A percentile compares a stretch with the other conserved stretches of the same genome.
Conservation (phyloP, 2,113 vertebrate species). For the Macquaria ambigua region DNA sequence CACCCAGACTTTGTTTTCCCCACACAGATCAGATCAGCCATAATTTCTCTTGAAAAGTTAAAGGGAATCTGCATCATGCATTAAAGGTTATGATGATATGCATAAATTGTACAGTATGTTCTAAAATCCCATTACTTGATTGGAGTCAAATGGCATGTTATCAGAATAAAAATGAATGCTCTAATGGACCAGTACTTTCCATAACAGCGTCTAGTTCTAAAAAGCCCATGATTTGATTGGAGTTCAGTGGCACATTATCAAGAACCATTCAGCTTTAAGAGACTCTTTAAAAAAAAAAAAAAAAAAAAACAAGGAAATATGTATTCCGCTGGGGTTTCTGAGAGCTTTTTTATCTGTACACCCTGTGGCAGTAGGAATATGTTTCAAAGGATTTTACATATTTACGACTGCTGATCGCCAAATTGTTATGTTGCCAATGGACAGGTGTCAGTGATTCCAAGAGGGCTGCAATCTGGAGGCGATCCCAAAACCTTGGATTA, state of each 20-base stretch:
- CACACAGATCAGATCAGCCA: background rate
- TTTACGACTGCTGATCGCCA: background rate
- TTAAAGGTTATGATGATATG: background rate
- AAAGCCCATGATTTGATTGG: slow-evolving; percentile 21
- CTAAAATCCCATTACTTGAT: slow-evolving; percentile 8
- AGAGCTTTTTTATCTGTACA: slow-evolving; percentile 18
- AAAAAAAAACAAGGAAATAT: slow-evolving; percentile 5
- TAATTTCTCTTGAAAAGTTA: background rate
- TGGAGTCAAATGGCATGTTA: background rate
- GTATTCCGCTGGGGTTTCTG: slow-evolving; percentile 3
- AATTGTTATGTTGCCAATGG: slow-evolving; percentile 19
- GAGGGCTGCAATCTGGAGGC: slow-evolving; percentile 24
- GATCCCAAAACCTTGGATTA: slow-evolving; percentile 35
- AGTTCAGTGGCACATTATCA: slow-evolving; percentile 18
- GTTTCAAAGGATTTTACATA: slow-evolving; percentile 8
- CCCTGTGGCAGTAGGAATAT: background rate
- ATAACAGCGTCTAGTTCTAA: background rate
- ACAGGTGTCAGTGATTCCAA: slow-evolving; percentile 36
- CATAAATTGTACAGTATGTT: background rate
- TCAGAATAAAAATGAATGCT: background rate
- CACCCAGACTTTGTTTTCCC: background rate
- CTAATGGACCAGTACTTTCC: slow-evolving; percentile 4
- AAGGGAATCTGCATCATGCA: background rate
- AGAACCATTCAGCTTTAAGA: slow-evolving; percentile 16
- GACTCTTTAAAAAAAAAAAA: background rate